A percentile compares a stretch with the other conserved stretches of the same genome.
phyloP scores from a whole-genome alignment of 2,113 vertebrate genomes.

The Elephantulus edwardii region DNA sequence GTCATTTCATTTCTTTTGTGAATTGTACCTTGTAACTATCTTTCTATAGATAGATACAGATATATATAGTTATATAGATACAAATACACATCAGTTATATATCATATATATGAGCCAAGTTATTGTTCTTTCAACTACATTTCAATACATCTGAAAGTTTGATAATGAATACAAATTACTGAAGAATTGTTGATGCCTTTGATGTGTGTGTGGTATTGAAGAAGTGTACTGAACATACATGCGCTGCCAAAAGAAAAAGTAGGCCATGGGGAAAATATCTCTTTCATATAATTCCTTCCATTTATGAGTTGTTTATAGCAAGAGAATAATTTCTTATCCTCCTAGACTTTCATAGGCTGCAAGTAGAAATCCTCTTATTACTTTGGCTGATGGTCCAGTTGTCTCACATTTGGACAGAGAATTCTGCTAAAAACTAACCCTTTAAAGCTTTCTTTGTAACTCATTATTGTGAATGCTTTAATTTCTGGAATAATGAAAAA shows the following conservation, averaged over 20 bases:
- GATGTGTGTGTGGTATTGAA: too few species aligned
- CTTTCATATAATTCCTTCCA: background rate
- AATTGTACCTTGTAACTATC: background rate
- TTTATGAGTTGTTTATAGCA: background rate
- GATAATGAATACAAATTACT: too few species aligned
- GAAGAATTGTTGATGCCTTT: too few species aligned
- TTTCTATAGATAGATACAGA: too few species aligned
- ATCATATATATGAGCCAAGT: too few species aligned
- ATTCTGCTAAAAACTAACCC: background rate
- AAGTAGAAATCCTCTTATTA: background rate
- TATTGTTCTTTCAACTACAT: too few species aligned
- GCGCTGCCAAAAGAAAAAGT: too few species aligned
- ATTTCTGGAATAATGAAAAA: background rate
- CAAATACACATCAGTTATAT: too few species aligned
- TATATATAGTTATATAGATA: too few species aligned
- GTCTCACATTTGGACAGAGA: background rate
- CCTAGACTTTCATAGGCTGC: background rate
- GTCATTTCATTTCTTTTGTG: background rate
- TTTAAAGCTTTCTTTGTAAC: background rate
- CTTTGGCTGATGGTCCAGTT: background rate
- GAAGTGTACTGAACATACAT: too few species aligned
- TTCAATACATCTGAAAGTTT: too few species aligned
- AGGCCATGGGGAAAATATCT: background rate
- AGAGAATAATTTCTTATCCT: background rate
- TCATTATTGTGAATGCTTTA: background rate